Evolutionary conservation across 2,888 invertebrate genomes (phyloP).

Genomic region (Globia sparganii): DNA sequence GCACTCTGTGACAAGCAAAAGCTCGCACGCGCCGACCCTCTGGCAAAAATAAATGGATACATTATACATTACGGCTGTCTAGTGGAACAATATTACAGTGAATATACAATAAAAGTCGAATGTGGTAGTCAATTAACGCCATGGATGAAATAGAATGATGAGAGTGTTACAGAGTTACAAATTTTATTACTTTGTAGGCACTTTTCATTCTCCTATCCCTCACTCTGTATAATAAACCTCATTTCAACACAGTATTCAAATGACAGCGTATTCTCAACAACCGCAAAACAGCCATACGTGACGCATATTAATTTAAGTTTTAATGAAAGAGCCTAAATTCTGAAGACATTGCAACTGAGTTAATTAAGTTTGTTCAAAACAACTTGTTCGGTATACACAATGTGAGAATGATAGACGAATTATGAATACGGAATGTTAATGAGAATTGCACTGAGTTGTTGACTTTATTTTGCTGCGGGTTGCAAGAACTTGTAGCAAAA

Average conservation of each 20-base stretch:
- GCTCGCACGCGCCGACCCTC: no score
- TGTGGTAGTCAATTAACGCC: no score
- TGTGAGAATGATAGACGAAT: constrained; percentile 65
- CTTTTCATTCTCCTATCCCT: neutral
- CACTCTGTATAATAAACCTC: constrained; percentile 8
- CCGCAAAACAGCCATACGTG: constrained; percentile 71
- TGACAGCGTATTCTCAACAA: constrained; percentile 46
- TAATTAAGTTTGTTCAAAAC: constrained; percentile 73
- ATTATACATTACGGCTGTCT: no score
- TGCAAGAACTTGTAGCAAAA: neutral
- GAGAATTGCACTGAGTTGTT: constrained; percentile 36
- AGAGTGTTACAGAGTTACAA: no score
- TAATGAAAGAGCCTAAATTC: constrained; percentile 77
- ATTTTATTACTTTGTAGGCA: neutral
- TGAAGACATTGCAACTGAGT: constrained; percentile 78
- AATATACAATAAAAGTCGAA: no score
- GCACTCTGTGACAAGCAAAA: no score
- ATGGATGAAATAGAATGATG: no score
- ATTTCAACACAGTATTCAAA: constrained; percentile 38
- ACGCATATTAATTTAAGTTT: constrained; percentile 80
- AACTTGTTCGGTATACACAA: constrained; percentile 67
- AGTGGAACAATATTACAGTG: no score
- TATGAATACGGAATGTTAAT: constrained; percentile 59
- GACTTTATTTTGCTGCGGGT: constrained; percentile 7
- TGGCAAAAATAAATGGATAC: no score